Base-by-base conservation (phyloP, 1,140 invertebrate species). In the Limonius californicus region DNA sequence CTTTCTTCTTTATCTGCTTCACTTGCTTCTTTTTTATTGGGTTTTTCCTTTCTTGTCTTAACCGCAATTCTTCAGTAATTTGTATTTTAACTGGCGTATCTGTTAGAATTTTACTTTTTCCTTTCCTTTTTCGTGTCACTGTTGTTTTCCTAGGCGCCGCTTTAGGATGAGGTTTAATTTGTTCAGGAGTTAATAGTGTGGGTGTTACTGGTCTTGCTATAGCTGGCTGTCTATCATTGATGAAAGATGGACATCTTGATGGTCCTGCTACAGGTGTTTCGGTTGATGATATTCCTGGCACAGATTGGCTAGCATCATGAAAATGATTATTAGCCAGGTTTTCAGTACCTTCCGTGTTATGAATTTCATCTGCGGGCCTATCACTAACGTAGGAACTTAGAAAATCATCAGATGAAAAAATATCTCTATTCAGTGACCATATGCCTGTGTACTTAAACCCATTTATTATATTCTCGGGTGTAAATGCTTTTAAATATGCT, bases 341-440 rank as follows among this genome's bases (percentile, higher is more conserved):
- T n/a, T n/a, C n/a, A n/a, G n/a, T n/a, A n/a, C n/a, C n/a, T n/a
- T n/a, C n/a, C n/a, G n/a, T n/a, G n/a, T n/a, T n/a, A n/a, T n/a
- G n/a, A n/a, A n/a, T n/a, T n/a, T n/a, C n/a, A n/a, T n/a, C n/a
- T n/a, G n/a, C n/a, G n/a, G n/a, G n/a, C 23, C 57, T 20, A 23
- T 59, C 43, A 1, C 39, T 60, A 11, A 54, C 56, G 43, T 58
- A 58, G 27, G 59, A 15, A 12, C 54, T 58, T 16, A 65, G 27
- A 23, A 67, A 67, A 12, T 67, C 66, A 57, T 59, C 45, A 18
- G 64, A 47, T 11, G 18, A 53, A 54, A 67, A 67, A 47, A 67
- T 62, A 47, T 65, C 35, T 62, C 57, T 35, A 47, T 67, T 67
- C 30, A 65, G 1, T 6, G 61, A 61, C 47, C 42, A 65, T 43